Evolutionary conservation across 2,797 vertebrate species (phyloP).

Genomic region (Synanceia verrucosa): DNA sequence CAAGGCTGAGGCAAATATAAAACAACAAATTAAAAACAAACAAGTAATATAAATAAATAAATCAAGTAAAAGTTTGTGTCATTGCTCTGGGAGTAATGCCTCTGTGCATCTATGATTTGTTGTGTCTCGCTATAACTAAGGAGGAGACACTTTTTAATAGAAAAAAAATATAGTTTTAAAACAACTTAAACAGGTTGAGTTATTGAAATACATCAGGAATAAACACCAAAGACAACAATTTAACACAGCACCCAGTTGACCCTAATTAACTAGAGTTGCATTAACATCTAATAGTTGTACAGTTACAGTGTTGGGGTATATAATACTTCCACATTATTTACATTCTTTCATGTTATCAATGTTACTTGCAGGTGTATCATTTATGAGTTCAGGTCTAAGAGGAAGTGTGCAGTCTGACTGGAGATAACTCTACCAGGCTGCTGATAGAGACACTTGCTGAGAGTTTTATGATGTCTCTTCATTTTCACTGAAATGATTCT

Average conservation of each 20-base stretch:
- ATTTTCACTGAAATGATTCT: background rate
- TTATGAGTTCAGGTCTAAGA: conserved; percentile 42
- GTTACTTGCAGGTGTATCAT: background rate
- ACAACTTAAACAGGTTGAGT: background rate
- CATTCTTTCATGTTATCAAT: conserved; percentile 7
- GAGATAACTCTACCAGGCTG: conserved; percentile 41
- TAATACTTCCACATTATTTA: background rate
- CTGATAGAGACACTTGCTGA: conserved; percentile 35
- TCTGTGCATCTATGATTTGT: conserved; percentile 1
- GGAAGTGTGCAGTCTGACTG: conserved; percentile 41
- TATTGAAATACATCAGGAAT: background rate
- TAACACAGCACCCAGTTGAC: background rate
- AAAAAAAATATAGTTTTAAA: background rate
- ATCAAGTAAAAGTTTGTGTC: too few species aligned
- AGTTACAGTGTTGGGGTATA: background rate
- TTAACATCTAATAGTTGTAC: background rate
- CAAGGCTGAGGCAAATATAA: too few species aligned
- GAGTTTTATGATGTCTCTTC: conserved; percentile 47
- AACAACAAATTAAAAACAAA: too few species aligned
- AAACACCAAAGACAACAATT: too few species aligned
- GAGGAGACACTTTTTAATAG: background rate
- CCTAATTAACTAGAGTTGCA: background rate
- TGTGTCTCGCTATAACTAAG: background rate
- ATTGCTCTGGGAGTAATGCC: conserved; percentile 17
- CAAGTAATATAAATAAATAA: too few species aligned